phyloP scores from a whole-genome alignment of 2,797 vertebrate species.

The Pristis pectinata region DNA sequence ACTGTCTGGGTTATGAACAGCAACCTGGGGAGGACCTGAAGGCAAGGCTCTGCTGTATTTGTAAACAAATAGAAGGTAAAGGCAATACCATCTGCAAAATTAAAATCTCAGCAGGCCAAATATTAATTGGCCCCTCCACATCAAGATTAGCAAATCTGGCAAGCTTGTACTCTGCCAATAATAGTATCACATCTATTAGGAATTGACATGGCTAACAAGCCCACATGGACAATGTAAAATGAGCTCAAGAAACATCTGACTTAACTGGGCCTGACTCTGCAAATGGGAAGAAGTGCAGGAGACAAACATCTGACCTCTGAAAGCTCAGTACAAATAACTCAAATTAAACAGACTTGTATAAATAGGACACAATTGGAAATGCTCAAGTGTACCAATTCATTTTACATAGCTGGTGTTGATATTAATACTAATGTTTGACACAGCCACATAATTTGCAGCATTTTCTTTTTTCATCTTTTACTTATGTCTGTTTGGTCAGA shows the following conservation, averaged over 20 bases:
- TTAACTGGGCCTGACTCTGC: background rate
- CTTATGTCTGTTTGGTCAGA: constrained; percentile 66
- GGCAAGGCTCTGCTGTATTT: background rate
- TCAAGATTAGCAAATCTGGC: background rate
- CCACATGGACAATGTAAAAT: background rate
- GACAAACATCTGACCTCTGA: constrained; percentile 7
- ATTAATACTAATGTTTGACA: background rate
- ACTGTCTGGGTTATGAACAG: too few species aligned
- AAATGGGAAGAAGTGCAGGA: background rate
- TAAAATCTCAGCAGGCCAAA: background rate
- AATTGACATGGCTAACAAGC: background rate
- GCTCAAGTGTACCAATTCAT: background rate
- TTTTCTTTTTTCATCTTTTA: constrained; percentile 43
- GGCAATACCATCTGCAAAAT: background rate
- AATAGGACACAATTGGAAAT: constrained; percentile 2
- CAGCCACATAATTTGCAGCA: background rate
- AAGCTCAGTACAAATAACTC: background rate
- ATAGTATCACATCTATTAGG: background rate
- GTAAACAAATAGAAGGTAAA: background rate
- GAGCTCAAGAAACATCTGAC: background rate
- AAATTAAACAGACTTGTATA: background rate
- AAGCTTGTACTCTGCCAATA: background rate
- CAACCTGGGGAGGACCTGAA: background rate
- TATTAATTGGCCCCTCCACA: background rate
- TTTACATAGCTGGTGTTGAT: background rate